Evolutionary conservation across 2,113 vertebrate species (phyloP), one percentile per base, ranked within the genome.

Genomic region (Nyctereutes procyonoides): DNA sequence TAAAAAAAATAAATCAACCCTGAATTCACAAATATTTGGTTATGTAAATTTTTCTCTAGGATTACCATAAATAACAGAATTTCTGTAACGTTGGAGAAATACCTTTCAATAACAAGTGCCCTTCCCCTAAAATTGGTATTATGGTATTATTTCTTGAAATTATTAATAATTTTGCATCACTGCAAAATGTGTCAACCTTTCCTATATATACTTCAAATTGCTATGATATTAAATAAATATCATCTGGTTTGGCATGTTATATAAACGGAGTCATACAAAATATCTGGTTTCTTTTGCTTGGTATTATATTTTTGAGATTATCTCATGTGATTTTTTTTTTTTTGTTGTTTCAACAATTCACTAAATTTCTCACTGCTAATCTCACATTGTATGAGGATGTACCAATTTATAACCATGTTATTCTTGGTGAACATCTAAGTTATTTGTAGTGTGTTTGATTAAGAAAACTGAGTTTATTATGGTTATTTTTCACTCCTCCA

Each of bases 11-110:
- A 96, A 81, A 93, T 93, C 38, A 91, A 55, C 53, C 77, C 1
- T 84, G 58, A 95, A 91, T 91, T 82, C 48, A 88, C 43, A 94
- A 80, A 92, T 65, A 88, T 60, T 86, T 22, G 24, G 11, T 35
- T 60, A 88, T 24, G 35, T n/a, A 48, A 55, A 62, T 38, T 71
- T 84, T 67, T 32, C 8, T 65, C 35, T 74, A 51, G 16, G 35
- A 26, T 83, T 93, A 88, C 35, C 53, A 28, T 19, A 83, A 80
- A 87, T 55, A 83, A 51, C 15, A n/a, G 9, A 67, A 28, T 62
- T 96, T 80, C 43, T 53, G 24, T 63, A 35, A 85, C 1, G 9
- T 35, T 65, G 6, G 13, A 63, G 65, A 93, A 79, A 6, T n/a
- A 93, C 1, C 9, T 84, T 83, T 80, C 15, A 51, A 62, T 79